Percentiles rank a stretch among this genome's conserved stretches.
Conservation (phyloP, 2,888 invertebrate species). For the Eupithecia exiguata region DNA sequence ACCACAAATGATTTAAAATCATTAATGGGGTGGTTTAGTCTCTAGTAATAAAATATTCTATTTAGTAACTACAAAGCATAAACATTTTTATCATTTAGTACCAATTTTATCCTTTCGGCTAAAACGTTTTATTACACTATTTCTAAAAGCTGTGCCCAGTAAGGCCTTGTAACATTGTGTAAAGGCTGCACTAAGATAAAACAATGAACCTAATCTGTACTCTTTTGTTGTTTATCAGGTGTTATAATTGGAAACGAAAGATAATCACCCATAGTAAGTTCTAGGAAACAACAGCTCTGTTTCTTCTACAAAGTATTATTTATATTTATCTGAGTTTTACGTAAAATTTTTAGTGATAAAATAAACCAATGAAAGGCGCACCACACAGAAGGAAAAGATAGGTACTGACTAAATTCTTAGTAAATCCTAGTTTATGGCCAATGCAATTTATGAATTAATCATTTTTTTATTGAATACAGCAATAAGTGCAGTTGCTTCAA, state of each 20-base stretch:
- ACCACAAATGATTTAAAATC: no score
- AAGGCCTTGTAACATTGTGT: slow-evolving; percentile 11
- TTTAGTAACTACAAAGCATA: neutral
- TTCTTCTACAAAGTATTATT: neutral
- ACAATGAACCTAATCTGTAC: slow-evolving; percentile 19
- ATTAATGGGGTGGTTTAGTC: no score
- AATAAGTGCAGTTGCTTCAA: no score
- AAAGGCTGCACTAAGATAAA: slow-evolving; percentile 13
- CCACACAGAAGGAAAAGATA: neutral
- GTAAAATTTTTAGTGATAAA: neutral
- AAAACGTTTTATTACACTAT: slow-evolving; percentile 3
- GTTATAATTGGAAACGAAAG: slow-evolving; percentile 2
- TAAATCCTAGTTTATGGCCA: neutral
- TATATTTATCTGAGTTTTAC: neutral
- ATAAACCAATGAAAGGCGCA: neutral
- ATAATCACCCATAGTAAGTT: neutral
- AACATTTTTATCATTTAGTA: neutral
- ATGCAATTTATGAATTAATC: neutral
- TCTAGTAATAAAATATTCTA: no score
- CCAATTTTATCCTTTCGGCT: neutral
- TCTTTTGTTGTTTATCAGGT: slow-evolving; percentile 14
- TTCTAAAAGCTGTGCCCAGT: neutral
- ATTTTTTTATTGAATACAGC: no score
- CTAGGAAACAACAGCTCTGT: neutral
- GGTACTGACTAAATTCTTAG: no score